A percentile compares a stretch with the other conserved stretches of the same genome.
These are phyloP conservation scores for Nephotettix cincticeps DNA, from an alignment of 1,140 invertebrate genomes.

Conservation along the genomic window DNA sequence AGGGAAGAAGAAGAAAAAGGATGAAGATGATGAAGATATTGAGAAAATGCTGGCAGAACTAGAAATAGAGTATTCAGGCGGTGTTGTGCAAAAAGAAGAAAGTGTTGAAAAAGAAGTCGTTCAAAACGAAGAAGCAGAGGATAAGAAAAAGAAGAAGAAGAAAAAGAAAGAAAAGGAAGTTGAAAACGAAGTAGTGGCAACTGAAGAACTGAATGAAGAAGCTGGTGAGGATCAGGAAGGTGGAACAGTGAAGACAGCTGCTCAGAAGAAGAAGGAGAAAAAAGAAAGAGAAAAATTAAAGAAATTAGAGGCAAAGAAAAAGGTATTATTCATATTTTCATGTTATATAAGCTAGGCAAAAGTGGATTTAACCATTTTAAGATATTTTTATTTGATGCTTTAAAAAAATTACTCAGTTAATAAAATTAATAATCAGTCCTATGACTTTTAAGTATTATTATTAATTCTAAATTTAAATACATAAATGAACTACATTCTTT, in stretches of 20 bases:
- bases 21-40: constrained; percentile 81
- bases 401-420: too few species aligned
- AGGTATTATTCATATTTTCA: too few species aligned
- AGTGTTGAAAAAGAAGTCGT: constrained; percentile 29
- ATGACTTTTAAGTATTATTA: too few species aligned
- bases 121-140: constrained; percentile 39
- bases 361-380: too few species aligned
- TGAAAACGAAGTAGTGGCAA: constrained; percentile 50
- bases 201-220: constrained; percentile 54
- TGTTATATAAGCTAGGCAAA: too few species aligned
- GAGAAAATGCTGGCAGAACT: constrained; percentile 81
- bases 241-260: constrained; percentile 73
- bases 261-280: constrained; percentile 85
- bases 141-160: constrained; percentile 47
- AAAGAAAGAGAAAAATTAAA: constrained; percentile 81
- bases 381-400: too few species aligned
- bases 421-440: too few species aligned
- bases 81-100: constrained; percentile 34
- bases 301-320: constrained; percentile 41
- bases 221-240: constrained; percentile 57
- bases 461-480: too few species aligned
- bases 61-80: constrained; percentile 72
- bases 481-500: too few species aligned
- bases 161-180: constrained; percentile 43
- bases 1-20: constrained; percentile 68